Base-by-base conservation (phyloP, 1,140 invertebrate species). In the Zaprionus tsacasi region DNA sequence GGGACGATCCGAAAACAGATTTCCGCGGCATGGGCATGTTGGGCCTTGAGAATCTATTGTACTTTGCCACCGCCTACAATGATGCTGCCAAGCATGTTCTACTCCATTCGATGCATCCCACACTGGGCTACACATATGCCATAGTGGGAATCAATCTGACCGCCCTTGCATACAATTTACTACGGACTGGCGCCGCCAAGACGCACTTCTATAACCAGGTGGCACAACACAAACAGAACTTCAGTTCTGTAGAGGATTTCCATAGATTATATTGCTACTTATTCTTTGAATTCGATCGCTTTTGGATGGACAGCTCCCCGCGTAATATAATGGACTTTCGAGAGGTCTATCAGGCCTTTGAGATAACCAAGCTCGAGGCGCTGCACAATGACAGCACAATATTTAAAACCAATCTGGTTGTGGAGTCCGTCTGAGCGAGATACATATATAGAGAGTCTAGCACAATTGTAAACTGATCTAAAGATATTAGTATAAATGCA, bases 11-110 rank as follows among this genome's bases (percentile, higher is more conserved):
- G 0, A 96, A 97, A 93, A 99, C 99, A 2, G 99, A 99, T 93
- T 99, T 99, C 90, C 95, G 99, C 55, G 99, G 98, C 66, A 99
- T 99, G 98, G 99, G 99, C 64, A 93, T 99, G n/a, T 93, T 99
- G 13, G 98, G 98, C 4, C 93, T 99, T 27, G 96, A 99, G 82
- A 98, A 99, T 93, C 93, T 99, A 3, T 90, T 99, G 82, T 99
- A 95, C 92, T 99, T 99, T 94, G 96, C 96, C 54, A 94, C 94
- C 64, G 96, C 97, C 81, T 98, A 98, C 92, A 95, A 95, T 13
- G 94, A 94, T 74, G 95, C 96, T 12, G 97, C 98, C 13, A 95
- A 94, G 43, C 96, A 98, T 91, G 96, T 99, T 2, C 93, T 99
- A 1, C 95, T 96, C 6, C 97, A 98, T 90, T 99, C 98, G 0